Percentiles rank a stretch among this genome's conserved stretches.
These are phyloP conservation scores for Mus caroli DNA, from an alignment of 2,797 vertebrate species.

Conservation along the genomic window DNA sequence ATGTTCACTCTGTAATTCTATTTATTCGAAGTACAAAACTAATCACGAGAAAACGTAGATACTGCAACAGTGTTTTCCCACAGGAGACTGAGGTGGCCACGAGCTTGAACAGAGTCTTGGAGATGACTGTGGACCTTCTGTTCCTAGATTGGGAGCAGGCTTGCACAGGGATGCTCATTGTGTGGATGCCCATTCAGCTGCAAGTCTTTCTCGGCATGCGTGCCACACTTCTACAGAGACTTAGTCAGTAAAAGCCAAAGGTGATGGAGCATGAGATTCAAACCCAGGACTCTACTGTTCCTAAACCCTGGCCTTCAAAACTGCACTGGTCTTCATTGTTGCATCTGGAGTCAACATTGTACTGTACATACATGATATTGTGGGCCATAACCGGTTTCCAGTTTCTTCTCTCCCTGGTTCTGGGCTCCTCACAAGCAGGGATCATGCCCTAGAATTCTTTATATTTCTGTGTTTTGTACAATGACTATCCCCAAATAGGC, in stretches of 20 bases:
- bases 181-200: conserved; percentile 8
- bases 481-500: conserved; percentile 36
- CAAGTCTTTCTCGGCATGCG: not conserved
- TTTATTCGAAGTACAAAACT: conserved; percentile 27
- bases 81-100: not conserved
- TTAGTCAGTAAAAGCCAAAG: conserved; percentile 18
- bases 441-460: conserved; percentile 38
- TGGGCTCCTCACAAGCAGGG: not conserved
- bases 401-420: not conserved
- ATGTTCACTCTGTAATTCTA: not conserved
- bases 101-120: not conserved
- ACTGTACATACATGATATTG: not conserved
- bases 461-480: conserved; percentile 44
- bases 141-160: not conserved
- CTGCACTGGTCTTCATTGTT: not conserved
- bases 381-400: conserved; percentile 2
- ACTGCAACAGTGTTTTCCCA: not conserved
- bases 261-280: not conserved
- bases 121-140: not conserved
- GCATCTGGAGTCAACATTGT: not conserved
- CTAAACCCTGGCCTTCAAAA: not conserved
- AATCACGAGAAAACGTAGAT: not conserved
- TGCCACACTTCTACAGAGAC: not conserved
- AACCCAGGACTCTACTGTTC: not conserved
- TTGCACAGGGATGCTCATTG: not conserved